A percentile compares a stretch with the other conserved stretches of the same genome.
Conservation (phyloP, 2,113 vertebrate species). For the Cephalophus harveyi region DNA sequence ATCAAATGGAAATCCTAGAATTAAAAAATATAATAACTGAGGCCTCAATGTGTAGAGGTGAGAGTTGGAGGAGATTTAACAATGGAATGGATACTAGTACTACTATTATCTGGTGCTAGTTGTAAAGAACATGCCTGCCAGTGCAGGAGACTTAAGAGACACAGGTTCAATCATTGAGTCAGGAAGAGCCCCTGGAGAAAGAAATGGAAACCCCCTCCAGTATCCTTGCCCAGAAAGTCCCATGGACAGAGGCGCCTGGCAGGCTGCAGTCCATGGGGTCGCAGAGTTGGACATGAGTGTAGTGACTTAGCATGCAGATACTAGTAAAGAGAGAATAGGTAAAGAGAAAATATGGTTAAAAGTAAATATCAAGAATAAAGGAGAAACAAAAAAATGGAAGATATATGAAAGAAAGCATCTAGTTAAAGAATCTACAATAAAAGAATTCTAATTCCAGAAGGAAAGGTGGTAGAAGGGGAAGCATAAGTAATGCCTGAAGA, state of each 20-base stretch:
- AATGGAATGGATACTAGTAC: not conserved
- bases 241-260: not conserved
- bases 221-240: not conserved
- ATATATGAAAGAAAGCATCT: not conserved
- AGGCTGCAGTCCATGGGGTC: not conserved
- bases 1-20: not conserved
- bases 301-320: not conserved
- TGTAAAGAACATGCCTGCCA: not conserved
- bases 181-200: not conserved
- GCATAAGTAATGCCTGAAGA: not conserved
- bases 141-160: not conserved
- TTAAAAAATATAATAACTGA: not conserved
- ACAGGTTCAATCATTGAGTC: not conserved
- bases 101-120: not conserved
- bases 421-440: not conserved
- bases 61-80: not conserved
- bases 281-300: not conserved
- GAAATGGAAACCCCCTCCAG: not conserved
- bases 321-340: not conserved
- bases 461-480: not conserved
- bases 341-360: not conserved
- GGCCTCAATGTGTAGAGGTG: not conserved
- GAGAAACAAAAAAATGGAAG: not conserved
- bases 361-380: not conserved
- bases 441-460: not conserved